A percentile compares a stretch with the other conserved stretches of the same genome.
These are phyloP conservation scores for Cololabis saira DNA, from an alignment of 2,113 vertebrate species.

Conservation along the genomic window DNA sequence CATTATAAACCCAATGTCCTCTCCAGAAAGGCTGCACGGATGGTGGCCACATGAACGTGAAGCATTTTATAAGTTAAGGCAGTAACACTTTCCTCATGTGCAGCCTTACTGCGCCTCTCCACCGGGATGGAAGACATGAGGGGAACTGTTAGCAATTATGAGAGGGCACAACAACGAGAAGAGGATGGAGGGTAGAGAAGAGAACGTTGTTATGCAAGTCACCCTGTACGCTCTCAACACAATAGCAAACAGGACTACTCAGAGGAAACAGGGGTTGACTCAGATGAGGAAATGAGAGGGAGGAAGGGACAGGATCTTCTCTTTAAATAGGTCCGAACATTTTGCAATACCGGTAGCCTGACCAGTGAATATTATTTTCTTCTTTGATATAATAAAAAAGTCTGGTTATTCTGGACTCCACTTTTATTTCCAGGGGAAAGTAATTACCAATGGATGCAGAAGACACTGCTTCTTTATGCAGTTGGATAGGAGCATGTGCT, in stretches of 20 bases:
- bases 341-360: constrained; percentile 5
- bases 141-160: constrained; percentile 61
- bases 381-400: too few species aligned
- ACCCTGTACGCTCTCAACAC: constrained; percentile 24
- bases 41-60: constrained; percentile 38
- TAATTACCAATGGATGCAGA: too few species aligned
- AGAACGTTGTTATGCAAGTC: constrained; percentile 36
- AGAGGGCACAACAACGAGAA: constrained; percentile 9
- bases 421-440: too few species aligned
- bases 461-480: too few species aligned
- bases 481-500: too few species aligned
- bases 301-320: neutral
- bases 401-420: too few species aligned
- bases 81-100: constrained; percentile 28
- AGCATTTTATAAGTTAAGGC: constrained; percentile 11
- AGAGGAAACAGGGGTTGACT: constrained; percentile 19
- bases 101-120: constrained; percentile 16
- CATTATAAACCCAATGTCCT: constrained; percentile 35
- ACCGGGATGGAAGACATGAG: neutral
- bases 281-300: neutral
- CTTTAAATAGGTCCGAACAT: constrained; percentile 49
- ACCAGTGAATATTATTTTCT: neutral
- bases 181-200: constrained; percentile 5
- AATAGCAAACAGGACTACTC: constrained; percentile 29
- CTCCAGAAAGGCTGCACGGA: constrained; percentile 15